Evolutionary conservation across 2,113 vertebrate species (phyloP), one percentile per base, ranked within the genome.

Genomic region (Sinocyclocheilus maitianheensis): DNA sequence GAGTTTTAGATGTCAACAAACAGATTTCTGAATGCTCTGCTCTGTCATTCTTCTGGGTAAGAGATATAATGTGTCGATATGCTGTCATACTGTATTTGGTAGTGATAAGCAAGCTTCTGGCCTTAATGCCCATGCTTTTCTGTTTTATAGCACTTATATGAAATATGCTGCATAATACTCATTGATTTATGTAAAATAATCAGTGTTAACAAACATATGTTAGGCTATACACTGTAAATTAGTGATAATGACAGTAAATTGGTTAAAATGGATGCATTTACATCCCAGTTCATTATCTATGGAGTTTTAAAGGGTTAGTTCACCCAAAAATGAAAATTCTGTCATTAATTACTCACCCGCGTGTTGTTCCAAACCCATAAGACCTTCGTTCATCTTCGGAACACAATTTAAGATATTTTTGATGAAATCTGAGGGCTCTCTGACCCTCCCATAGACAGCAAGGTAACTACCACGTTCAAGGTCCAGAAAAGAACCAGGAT

Each of bases 41-140:
- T 84, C 76, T 80, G 87, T 91, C 84, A 90, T 89, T 89, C 84
- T 91, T 87, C 89, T 90, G 90, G 62, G 63, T 86, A 83, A 88
- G 87, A 83, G 74, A 80, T 37, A 79, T 9, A 26, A 71, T 46
- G 24, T 62, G 4, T 37, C 60, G 55, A 77, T 79, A 79, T 86
- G 74, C 58, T 79, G 55, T 53, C 37, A 72, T 16, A 40, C 26
- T 72, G 63, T 26, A 67, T 67, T 67, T 76, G 2, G 55, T 85
- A 69, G 58, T 74, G 37, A 55, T 48, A 77, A 76, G 69, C 86
- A 83, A 79, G 86, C 83, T 85, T 84, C 26, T 83, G 83, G 71
- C 63, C 46, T 53, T 12, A 71, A 43, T 60, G 69, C 69, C 30
- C 34, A 58, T 84, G 82, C 82, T 75, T 58, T 12, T 58, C 4